Percentiles rank a stretch among this genome's conserved stretches.
Evolutionary conservation across 2,888 invertebrate genomes (phyloP).

Genomic region (Pristionchus maxplancki): DNA sequence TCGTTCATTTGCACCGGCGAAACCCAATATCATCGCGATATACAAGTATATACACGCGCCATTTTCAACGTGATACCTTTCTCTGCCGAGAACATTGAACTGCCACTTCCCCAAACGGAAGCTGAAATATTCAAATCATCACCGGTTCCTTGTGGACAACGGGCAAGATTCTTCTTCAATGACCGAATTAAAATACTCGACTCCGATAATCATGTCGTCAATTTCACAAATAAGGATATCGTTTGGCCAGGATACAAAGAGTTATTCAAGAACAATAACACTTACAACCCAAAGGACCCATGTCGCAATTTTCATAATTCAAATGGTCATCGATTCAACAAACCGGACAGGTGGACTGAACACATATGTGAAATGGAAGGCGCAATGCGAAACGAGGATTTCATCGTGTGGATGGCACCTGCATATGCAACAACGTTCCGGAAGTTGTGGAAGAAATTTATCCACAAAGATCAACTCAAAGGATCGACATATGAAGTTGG

Average conservation of each 20-base stretch:
- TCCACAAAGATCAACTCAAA: background rate
- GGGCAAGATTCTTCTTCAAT: background rate
- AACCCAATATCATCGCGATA: background rate
- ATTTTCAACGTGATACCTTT: too few relatives aligned
- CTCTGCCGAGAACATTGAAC: too few relatives aligned
- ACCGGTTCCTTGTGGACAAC: background rate
- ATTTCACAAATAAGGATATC: background rate
- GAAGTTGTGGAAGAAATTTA: background rate
- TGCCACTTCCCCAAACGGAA: too few relatives aligned
- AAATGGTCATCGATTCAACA: background rate
- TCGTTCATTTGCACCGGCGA: background rate
- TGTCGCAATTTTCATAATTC: background rate
- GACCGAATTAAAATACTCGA: background rate
- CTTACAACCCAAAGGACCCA: background rate
- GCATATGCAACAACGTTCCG: background rate
- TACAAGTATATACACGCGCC: too few relatives aligned
- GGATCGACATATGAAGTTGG: background rate
- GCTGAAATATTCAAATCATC: too few relatives aligned
- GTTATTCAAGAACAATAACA: background rate
- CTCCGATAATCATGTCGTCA: background rate
- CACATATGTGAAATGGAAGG: background rate
- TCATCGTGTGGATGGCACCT: background rate
- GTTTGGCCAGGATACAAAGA: background rate
- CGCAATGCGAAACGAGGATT: constrained; percentile 17
- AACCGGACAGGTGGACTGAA: background rate